Evolutionary conservation across 2,888 invertebrate genomes (phyloP), one percentile per base, ranked within the genome.

Genomic region (Stegophylla sp.): DNA sequence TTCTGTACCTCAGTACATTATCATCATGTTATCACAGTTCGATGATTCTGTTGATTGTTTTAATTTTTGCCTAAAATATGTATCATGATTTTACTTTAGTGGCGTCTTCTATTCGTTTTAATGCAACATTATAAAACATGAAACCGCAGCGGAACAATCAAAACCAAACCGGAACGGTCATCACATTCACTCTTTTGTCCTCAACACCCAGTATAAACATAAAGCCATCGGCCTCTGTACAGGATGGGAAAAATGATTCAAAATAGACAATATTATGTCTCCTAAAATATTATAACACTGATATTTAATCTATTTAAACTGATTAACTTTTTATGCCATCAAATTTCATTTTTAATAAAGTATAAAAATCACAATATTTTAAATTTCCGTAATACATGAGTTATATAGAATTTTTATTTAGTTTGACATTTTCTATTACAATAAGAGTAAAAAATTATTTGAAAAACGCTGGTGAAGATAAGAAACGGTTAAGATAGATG

Each of bases 111-210:
- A 23, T 71, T 51, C 71, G 48, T 71, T 71, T 79, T 71, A 69
- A 77, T 41, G 48, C 69, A 79, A 61, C 61, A 67, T 59, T 59
- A 71, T 66, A 66, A 43, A 69, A 71, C 71, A 71, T 41, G 41
- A 59, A 69, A 45, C 9, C 59, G 10, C 59, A 77, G 67, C 77
- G 67, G 45, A 79, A 79, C 79, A 79, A 79, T 71, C 79, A 79
- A 61, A 71, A 61, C 51, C 34, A 51, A 71, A 79, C 71, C 79
- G 69, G 71, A 79, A 79, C 79, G 79, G 77, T 79, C 71, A 79
- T 79, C 79, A 79, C 59, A 77, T 61, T 69, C 51, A 79, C 48
- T 79, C 69, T 79, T 67, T 79, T 79, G 79, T 79, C 79, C 71
- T 51, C 51, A 51, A 63, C 69, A 61, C 69, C 69, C 43, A 79